Evolutionary conservation across 2,888 invertebrate genomes (phyloP), one percentile per base, ranked within the genome.

Genomic region (Theretra japonica): DNA sequence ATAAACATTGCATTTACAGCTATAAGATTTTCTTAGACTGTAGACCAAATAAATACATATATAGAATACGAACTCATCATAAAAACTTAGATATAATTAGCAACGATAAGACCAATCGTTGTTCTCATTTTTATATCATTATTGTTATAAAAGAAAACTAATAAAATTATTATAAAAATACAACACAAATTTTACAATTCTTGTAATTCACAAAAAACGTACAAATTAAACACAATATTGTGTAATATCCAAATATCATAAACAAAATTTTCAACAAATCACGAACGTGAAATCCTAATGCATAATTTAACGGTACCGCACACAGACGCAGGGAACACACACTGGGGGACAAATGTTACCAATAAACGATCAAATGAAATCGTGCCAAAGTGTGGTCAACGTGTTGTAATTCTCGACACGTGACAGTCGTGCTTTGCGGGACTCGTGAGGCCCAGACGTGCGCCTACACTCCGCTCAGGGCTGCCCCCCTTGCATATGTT

Each of bases 381-480:
- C 82, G 81, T 81, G 80, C 77, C 68, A 74, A 77, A 75, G 74
- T 80, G 81, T 80, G 81, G 80, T 77, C 78, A 81, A 78, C 74
- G 76, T 74, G 82, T 83, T 83, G 80, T 82, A 79, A 82, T 82
- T 82, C 81, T 70, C 73, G 73, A 77, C 82, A 82, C 79, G 79
- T 76, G 79, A 75, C 73, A 71, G 75, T 83, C 83, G 83, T 83
- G 83, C 81, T 76, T 75, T 75, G 75, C 77, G 79, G 77, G 81
- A 80, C 75, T 82, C 83, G 82, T 82, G 81, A 82, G 79, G 77
- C 74, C 70, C 73, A 72, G 80, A 77, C 82, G 82, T 81, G 82
- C 80, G 80, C 76, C 77, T 78, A 75, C 78, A 76, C 77, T 78
- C 75, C 77, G 75, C 8, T n/a, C 33, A 71, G 56, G 70, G 70